Evolutionary conservation across 2,797 vertebrate species (phyloP).

Genomic region (Paguma larvata): DNA sequence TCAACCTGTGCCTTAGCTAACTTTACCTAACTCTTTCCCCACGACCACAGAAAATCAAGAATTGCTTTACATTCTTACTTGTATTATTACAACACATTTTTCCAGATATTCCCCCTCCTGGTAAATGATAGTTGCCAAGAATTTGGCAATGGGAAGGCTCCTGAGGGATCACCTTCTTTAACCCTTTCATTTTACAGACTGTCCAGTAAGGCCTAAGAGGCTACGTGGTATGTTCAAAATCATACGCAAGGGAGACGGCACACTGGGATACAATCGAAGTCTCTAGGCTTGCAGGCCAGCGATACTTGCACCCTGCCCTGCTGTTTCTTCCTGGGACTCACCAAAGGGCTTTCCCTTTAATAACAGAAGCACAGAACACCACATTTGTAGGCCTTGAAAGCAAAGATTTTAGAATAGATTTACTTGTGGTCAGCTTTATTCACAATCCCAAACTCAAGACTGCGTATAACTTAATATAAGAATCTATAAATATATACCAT

Average conservation of each 20-base stretch:
- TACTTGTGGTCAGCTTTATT: background rate
- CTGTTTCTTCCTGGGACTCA: background rate
- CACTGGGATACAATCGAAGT: background rate
- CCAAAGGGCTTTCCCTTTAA: background rate
- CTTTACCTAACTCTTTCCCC: background rate
- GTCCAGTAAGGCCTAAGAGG: background rate
- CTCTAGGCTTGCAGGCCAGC: background rate
- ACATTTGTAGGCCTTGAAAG: background rate
- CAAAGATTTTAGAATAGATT: background rate
- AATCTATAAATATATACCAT: constrained; percentile 18
- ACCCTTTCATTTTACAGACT: background rate
- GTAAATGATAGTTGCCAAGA: constrained; percentile 33
- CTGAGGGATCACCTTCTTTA: background rate
- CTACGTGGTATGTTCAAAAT: background rate
- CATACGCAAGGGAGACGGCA: background rate
- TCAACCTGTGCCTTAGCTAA: background rate
- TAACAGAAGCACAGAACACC: background rate
- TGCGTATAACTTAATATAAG: constrained; percentile 13
- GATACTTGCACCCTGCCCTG: background rate
- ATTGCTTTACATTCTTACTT: background rate
- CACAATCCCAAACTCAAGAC: background rate
- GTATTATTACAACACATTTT: background rate
- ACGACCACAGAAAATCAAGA: constrained; percentile 6
- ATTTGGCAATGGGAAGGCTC: background rate
- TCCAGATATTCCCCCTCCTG: background rate